A percentile compares a stretch with the other conserved stretches of the same genome.
These are phyloP conservation scores for Trogon melanurus DNA, from an alignment of 2,113 vertebrate genomes.

Conservation along the genomic window DNA sequence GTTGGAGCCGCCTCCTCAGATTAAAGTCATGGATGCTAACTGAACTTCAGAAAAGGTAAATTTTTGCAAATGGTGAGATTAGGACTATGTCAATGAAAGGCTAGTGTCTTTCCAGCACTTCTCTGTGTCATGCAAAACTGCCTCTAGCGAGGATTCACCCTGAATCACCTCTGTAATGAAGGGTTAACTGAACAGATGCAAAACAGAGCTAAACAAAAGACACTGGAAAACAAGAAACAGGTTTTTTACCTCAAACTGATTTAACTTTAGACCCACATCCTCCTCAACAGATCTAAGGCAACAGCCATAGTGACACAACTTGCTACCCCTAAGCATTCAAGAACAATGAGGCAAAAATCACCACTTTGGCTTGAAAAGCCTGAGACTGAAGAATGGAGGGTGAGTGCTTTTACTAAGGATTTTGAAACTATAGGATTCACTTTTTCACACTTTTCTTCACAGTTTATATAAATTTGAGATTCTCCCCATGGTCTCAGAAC, in stretches of 20 bases:
- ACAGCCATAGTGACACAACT: not conserved
- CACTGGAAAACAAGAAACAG: not conserved
- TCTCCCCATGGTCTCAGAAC: not conserved
- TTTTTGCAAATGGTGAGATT: not conserved
- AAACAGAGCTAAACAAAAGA: not conserved
- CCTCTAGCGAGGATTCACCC: not conserved
- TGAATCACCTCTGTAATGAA: not conserved
- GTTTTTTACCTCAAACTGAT: not conserved
- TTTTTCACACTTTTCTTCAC: not conserved
- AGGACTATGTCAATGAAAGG: not conserved
- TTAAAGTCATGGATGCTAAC: not conserved
- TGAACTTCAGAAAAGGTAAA: not conserved
- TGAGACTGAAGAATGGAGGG: not conserved
- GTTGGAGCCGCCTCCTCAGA: not conserved
- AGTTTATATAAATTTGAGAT: not conserved
- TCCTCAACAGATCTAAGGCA: not conserved
- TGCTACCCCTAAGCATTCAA: not conserved
- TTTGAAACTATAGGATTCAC: not conserved
- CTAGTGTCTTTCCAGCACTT: not conserved
- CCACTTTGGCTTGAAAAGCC: not conserved
- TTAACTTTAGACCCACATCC: not conserved
- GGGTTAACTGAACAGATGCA: not conserved
- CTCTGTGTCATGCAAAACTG: not conserved
- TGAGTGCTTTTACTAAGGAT: not conserved
- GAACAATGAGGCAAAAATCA: not conserved